A percentile compares a stretch with the other conserved stretches of the same genome.
Conservation (phyloP, 1,140 invertebrate species). For the Solenopsis fugax region DNA sequence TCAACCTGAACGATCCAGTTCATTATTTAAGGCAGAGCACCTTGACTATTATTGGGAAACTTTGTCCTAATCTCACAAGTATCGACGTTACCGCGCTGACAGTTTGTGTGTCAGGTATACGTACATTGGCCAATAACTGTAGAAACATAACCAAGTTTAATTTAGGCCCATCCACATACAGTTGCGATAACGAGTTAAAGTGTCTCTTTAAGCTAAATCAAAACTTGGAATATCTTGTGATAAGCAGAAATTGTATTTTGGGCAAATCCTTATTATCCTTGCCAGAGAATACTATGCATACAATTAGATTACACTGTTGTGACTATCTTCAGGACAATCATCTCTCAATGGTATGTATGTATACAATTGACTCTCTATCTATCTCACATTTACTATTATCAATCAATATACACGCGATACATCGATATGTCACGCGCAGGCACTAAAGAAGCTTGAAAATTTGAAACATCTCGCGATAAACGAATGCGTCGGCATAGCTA, state of each 20-base stretch:
- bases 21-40: conserved; percentile 77
- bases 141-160: conserved; percentile 78
- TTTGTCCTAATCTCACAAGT: conserved; percentile 82
- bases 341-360: conserved; percentile 67
- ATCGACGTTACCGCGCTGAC: conserved; percentile 78
- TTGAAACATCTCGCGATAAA: conserved; percentile 72
- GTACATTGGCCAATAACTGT: conserved; percentile 77
- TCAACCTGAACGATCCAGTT: conserved; percentile 71
- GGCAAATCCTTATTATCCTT: conserved; percentile 79
- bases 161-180: conserved; percentile 73
- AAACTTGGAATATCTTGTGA: conserved; percentile 77
- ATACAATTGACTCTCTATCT: too few species aligned
- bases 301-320: conserved; percentile 76
- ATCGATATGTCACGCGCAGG: conserved; percentile 64
- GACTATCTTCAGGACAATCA: conserved; percentile 19
- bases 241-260: conserved; percentile 71
- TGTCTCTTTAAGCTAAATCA: conserved; percentile 79
- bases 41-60: conserved; percentile 80
- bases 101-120: conserved; percentile 80
- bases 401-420: not conserved
- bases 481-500: conserved; percentile 65
- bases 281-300: conserved; percentile 77
- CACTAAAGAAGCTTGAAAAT: conserved; percentile 69
- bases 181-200: conserved; percentile 81
- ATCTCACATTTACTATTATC: too few species aligned